phyloP scores from a whole-genome alignment of 92 coral and sea anemone genomes.

The Porites divaricata region DNA sequence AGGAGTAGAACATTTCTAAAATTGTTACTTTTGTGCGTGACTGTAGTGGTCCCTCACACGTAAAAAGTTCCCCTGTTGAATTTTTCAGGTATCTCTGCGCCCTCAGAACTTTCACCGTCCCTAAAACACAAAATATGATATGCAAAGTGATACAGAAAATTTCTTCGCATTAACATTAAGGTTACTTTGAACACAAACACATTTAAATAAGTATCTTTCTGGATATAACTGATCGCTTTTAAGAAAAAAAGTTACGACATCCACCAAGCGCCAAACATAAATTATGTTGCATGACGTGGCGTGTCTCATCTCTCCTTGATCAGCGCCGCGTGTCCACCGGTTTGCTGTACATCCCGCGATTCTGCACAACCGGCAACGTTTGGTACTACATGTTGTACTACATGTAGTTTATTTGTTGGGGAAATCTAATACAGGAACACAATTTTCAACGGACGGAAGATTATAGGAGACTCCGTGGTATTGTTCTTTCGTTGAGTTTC shows the following conservation, averaged over 20 bases:
- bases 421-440: neutral
- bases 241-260: too few relatives aligned
- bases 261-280: neutral
- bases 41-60: neutral
- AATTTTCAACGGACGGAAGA: neutral
- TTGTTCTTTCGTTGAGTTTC: neutral
- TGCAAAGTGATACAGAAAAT: neutral
- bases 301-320: neutral
- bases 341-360: neutral
- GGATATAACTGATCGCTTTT: neutral
- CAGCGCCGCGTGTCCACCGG: slow-evolving; percentile 17
- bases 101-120: too few relatives aligned
- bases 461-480: neutral
- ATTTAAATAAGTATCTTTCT: neutral
- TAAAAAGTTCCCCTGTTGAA: neutral
- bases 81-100: neutral
- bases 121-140: neutral
- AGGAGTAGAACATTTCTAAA: neutral
- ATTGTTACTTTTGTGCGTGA: slow-evolving; percentile 10
- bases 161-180: neutral
- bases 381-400: neutral
- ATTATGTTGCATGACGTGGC: slow-evolving; percentile 10
- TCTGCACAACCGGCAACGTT: neutral
- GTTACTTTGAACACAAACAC: neutral
- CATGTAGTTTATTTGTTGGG: neutral